Base-by-base conservation (phyloP, 2,113 vertebrate genomes). In the Aptenodytes forsteri region DNA sequence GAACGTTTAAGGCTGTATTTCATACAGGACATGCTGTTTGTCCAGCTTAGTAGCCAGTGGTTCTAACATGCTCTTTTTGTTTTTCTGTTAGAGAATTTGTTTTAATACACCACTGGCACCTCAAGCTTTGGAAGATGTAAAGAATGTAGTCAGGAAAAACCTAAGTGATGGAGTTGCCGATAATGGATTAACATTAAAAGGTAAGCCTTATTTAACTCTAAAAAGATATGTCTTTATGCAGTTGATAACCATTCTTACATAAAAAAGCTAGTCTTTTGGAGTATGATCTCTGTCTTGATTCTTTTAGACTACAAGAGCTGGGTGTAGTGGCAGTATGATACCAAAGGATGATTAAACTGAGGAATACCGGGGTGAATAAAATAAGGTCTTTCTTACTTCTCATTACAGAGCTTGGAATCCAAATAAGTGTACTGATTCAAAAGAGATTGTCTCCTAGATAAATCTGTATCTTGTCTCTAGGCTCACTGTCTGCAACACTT, bases 71-170 rank as follows among this genome's bases (percentile, higher is more conserved):
- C 10, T 30, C 3, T 12, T 89, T 91, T 90, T 44, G 29, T 3
- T 79, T 97, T 91, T 97, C 96, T 97, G 56, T 52, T 96, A 99
- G 99, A 99, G 99, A 98, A 99, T 99, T 52, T 99, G 99, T 97
- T 99, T 99, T 97, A 99, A 99, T 97, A 99, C 99, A 55, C 99
- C 99, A 2, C 96, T 99, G 97, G 99, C 99, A n/a, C 99, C 99
- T 75, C 99, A 99, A 90, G 99, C 99, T 69, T 97, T 99, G 91
- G 99, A 99, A 97, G 99, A 99, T 22, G 99, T 99, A 50, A 99
- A 99, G 98, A 99, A 99, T 59, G 99, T 99, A 80, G 99, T 99
- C 79, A 98, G 99, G 96, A 99, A 99, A 97, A 99, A 99, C 95
- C 98, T 99, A 96, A 98, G 98, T 2, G 99, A 99, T 67, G 99